Percentiles rank a stretch among this genome's conserved stretches.
Conservation (phyloP, 2,888 invertebrate genomes). For the Napeogenes sylphis region DNA sequence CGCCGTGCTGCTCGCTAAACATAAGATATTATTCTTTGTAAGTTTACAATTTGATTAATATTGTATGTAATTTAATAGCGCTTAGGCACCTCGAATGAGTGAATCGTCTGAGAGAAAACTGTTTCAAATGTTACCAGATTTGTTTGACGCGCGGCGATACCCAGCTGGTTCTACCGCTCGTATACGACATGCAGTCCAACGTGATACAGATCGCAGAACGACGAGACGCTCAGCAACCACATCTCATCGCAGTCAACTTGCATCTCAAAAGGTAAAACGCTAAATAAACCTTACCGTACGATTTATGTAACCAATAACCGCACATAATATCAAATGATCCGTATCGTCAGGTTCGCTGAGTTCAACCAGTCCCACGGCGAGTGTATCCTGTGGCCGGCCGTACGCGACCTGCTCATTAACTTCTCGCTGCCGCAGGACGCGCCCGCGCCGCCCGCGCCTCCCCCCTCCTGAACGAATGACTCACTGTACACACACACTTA, state of each 20-base stretch:
- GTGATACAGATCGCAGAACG: slow-evolving; percentile 92
- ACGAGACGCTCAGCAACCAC: slow-evolving; percentile 80
- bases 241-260: slow-evolving; percentile 68
- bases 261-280: slow-evolving; percentile 64
- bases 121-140: slow-evolving; percentile 43
- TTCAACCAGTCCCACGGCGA: slow-evolving; percentile 87
- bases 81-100: too few relatives aligned
- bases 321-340: too few relatives aligned
- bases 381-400: slow-evolving; percentile 94
- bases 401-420: slow-evolving; percentile 91
- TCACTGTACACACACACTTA: slow-evolving; percentile 33
- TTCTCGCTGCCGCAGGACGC: slow-evolving; percentile 88
- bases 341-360: slow-evolving; percentile 80
- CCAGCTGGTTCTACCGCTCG: slow-evolving; percentile 88
- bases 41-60: slow-evolving; percentile 46
- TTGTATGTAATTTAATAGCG: too few relatives aligned
- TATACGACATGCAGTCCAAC: slow-evolving; percentile 93
- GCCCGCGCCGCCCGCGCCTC: slow-evolving; percentile 71
- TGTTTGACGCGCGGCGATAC: slow-evolving; percentile 71
- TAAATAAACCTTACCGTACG: not conserved
- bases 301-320: not conserved
- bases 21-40: slow-evolving; percentile 95
- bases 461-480: slow-evolving; percentile 47
- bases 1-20: slow-evolving; percentile 89
- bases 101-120: too few relatives aligned